phyloP scores from a whole-genome alignment of 2,797 vertebrate species.

The Falco naumanni region DNA sequence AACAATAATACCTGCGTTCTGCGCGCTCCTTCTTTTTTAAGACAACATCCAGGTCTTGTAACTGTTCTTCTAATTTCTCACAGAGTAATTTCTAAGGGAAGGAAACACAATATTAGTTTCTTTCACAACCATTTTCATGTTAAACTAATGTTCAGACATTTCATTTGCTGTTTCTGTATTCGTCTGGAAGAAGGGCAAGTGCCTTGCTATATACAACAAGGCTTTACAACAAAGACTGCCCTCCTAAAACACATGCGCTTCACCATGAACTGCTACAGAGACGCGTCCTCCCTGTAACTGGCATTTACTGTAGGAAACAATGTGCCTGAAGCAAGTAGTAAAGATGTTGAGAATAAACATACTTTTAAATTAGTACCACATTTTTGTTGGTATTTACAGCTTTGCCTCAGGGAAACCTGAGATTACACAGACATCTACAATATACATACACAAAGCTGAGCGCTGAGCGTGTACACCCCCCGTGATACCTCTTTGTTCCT shows the following conservation, averaged over 20 bases:
- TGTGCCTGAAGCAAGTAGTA: neutral
- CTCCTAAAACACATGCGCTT: neutral
- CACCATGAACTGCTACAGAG: neutral
- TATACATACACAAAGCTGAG: neutral
- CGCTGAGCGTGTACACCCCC: no score
- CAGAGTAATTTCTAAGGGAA: constrained; percentile 91
- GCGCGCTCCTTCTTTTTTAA: constrained; percentile 96
- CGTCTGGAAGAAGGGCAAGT: neutral
- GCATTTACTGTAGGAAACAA: neutral
- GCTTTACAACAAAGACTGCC: neutral
- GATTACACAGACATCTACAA: neutral
- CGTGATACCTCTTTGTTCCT: neutral
- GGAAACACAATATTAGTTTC: constrained; percentile 24
- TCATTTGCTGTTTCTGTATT: neutral
- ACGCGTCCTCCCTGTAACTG: neutral
- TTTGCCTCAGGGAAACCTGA: neutral
- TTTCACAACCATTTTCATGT: neutral
- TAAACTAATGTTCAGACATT: neutral
- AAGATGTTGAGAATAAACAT: neutral
- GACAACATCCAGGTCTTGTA: constrained; percentile 92
- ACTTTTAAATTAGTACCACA: neutral
- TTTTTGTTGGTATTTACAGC: neutral
- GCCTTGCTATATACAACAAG: neutral
- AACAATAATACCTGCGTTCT: constrained; percentile 86
- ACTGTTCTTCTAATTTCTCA: constrained; percentile 94